phyloP scores from a whole-genome alignment of 2,113 vertebrate species.

The Zosterops lateralis region DNA sequence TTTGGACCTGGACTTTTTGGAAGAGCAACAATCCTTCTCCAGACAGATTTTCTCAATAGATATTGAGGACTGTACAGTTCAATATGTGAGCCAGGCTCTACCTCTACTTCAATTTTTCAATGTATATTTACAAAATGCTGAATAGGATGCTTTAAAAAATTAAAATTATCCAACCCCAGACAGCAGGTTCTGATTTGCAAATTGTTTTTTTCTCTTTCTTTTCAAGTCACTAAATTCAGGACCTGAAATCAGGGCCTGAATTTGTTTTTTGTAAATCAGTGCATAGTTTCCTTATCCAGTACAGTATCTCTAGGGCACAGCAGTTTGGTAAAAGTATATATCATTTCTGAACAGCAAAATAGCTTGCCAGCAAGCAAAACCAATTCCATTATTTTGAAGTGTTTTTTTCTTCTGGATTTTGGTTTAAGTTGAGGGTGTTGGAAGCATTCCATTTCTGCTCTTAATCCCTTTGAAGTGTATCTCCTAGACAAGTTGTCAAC shows the following conservation, averaged over 20 bases:
- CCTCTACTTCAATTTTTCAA: background rate
- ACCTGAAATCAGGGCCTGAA: background rate
- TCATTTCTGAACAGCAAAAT: background rate
- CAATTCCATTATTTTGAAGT: background rate
- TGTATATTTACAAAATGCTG: background rate
- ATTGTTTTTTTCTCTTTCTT: background rate
- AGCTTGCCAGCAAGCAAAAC: background rate
- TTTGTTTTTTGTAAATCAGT: background rate
- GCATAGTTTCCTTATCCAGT: background rate
- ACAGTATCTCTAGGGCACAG: background rate
- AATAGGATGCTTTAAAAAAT: background rate
- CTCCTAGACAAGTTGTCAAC: background rate
- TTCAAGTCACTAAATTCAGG: background rate
- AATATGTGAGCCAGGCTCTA: background rate
- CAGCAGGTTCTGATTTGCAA: background rate
- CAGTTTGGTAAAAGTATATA: background rate
- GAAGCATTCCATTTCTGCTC: background rate
- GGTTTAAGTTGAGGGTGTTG: background rate
- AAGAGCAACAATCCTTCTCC: accelerated
- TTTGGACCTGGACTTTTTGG: background rate
- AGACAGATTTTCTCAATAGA: background rate
- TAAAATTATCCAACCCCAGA: background rate
- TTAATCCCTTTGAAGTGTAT: background rate
- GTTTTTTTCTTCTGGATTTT: background rate
- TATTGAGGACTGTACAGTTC: background rate